phyloP scores from a whole-genome alignment of 2,888 invertebrate genomes.

The Patella depressa region DNA sequence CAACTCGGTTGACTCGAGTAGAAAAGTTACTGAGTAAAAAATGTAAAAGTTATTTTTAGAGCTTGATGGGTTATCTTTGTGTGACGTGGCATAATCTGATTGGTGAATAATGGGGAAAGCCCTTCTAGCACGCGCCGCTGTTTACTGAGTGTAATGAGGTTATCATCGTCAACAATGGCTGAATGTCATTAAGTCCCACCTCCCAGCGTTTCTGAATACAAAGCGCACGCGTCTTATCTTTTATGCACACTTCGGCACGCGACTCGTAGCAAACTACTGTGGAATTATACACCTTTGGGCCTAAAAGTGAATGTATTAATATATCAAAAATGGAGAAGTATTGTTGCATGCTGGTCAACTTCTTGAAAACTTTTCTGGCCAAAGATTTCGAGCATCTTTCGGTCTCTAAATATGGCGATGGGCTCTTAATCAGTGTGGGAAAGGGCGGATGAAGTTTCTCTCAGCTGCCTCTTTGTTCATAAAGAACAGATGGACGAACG shows the following conservation, averaged over 20 bases:
- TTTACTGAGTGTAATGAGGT: slow-evolving; percentile 40
- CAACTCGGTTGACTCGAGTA: too few relatives aligned
- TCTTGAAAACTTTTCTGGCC: background rate
- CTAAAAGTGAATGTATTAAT: slow-evolving; percentile 4
- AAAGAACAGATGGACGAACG: slow-evolving; percentile 18
- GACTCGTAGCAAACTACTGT: slow-evolving; percentile 22
- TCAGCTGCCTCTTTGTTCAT: slow-evolving; percentile 26
- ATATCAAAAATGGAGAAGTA: background rate
- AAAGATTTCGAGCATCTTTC: background rate
- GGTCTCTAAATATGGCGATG: background rate
- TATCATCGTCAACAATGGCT: slow-evolving; percentile 40
- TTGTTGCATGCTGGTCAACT: background rate
- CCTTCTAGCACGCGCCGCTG: slow-evolving; percentile 44
- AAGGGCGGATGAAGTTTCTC: slow-evolving; percentile 14
- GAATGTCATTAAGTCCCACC: slow-evolving; percentile 39
- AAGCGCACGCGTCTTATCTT: slow-evolving; percentile 38
- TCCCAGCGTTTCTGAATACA: slow-evolving; percentile 41
- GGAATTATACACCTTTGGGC: slow-evolving; percentile 1
- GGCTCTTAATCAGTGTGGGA: slow-evolving; percentile 18
- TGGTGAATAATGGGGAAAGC: slow-evolving; percentile 32
- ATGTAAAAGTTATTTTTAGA: background rate
- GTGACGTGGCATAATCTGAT: slow-evolving; percentile 36
- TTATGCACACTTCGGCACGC: slow-evolving; percentile 42
- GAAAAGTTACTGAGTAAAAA: too few relatives aligned
- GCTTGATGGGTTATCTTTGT: slow-evolving; percentile 4